Evolutionary conservation across 2,797 vertebrate genomes (phyloP), one percentile per base, ranked within the genome.

Genomic region (Bothrops alternatus): DNA sequence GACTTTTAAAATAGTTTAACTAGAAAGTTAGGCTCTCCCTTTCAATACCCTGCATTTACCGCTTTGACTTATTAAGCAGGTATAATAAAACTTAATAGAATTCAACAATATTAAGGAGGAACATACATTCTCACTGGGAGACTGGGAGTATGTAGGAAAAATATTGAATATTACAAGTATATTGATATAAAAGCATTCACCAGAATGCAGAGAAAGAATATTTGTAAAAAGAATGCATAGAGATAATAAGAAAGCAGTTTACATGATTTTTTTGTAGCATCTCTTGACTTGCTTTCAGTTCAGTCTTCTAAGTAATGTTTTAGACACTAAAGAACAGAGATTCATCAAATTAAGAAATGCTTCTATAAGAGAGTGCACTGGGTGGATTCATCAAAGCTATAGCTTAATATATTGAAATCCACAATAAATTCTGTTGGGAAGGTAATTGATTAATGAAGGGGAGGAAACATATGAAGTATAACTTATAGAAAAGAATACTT

Each of bases 341-440:
- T 93, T 96, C 88, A 89, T 94, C 55, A 95, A 93, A 89, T 95
- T 96, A 96, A 95, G 91, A 96, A 93, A 32, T 90, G 94, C 88
- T 93, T 57, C 25, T 95, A 92, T 86, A 94, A 93, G 86, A 47
- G 91, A 26, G 87, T 91, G 89, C 58, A 95, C 53, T 86, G 90
- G 37, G 32, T 23, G 47, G 88, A 92, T 94, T 87, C 73, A 93
- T 95, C 92, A 96, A 96, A 91, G 32, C 2, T 93, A 58, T 58
- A 92, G 93, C 93, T 89, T 95, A 96, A 95, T 93, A 85, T 93
- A 92, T 86, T 94, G 96, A 97, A 96, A 96, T 96, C 89, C 94
- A 91, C 88, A 90, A 91, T 86, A 95, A 96, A 94, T 95, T 78
- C 61, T 88, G 95, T 91, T 89, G 95, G 89, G 61, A 87, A 95